Conservation (phyloP, 2,888 invertebrate genomes). For the Calameuta filiformis region DNA sequence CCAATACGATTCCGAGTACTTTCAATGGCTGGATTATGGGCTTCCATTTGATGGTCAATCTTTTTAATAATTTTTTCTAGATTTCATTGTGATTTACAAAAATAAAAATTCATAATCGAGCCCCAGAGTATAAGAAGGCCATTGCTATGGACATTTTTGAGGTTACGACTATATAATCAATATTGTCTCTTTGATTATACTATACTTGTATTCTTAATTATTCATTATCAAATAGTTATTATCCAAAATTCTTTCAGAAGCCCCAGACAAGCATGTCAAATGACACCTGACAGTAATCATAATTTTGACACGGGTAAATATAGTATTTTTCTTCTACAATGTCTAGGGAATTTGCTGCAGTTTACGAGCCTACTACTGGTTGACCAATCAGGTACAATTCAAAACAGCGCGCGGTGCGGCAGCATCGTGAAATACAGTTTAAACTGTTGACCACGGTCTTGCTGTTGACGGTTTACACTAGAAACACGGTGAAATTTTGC, state of each 20-base stretch:
- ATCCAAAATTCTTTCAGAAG: not conserved
- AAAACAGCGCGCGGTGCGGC: constrained; percentile 25
- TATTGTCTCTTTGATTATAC: not conserved
- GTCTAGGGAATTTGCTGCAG: not conserved
- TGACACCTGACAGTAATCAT: not conserved
- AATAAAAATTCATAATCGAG: no score
- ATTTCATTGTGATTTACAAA: no score
- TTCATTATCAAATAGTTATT: not conserved
- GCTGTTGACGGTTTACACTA: constrained; percentile 38
- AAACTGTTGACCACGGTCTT: constrained; percentile 47
- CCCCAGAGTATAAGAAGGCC: not conserved
- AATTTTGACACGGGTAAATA: not conserved
- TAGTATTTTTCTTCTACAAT: not conserved
- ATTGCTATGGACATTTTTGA: not conserved
- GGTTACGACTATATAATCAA: not conserved
- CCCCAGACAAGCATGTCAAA: not conserved
- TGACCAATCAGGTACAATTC: not conserved
- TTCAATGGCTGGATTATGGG: not conserved
- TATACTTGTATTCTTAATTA: not conserved
- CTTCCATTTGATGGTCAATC: no score
- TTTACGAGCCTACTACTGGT: not conserved
- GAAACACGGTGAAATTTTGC: constrained; percentile 8
- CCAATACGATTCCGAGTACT: not conserved
- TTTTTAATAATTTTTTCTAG: no score
- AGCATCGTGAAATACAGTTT: constrained; percentile 35